A percentile compares a stretch with the other conserved stretches of the same genome.
These are phyloP conservation scores for Ophion ventricosus DNA, from an alignment of 2,888 invertebrate genomes.

Conservation along the genomic window DNA sequence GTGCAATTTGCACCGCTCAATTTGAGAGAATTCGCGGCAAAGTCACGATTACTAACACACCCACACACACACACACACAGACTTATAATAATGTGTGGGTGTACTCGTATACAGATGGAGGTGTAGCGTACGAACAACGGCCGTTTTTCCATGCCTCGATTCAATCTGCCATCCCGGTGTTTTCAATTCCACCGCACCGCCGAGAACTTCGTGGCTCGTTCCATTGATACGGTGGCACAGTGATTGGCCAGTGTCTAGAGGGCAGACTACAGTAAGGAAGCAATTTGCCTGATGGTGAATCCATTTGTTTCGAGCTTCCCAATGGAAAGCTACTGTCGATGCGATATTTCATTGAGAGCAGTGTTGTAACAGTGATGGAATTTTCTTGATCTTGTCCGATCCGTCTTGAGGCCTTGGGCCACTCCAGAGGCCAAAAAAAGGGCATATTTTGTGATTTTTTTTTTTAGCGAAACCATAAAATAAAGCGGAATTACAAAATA, in stretches of 20 bases:
- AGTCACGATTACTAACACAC: constrained; percentile 49
- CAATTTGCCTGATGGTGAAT: background rate
- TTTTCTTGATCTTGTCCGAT: no score
- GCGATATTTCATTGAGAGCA: no score
- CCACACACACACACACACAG: background rate
- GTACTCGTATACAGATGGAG: background rate
- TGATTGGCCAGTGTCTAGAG: constrained; percentile 23
- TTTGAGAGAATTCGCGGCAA: constrained; percentile 74
- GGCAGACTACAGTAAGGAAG: background rate
- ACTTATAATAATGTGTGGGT: constrained; percentile 1
- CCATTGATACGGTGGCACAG: background rate
- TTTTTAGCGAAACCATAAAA: no score
- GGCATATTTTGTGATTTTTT: no score
- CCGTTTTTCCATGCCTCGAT: constrained; percentile 42
- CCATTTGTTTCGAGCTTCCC: background rate
- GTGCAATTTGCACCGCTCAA: constrained; percentile 78
- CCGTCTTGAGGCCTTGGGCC: no score
- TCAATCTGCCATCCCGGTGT: constrained; percentile 57
- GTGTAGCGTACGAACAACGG: constrained; percentile 41
- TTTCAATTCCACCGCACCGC: constrained; percentile 65
- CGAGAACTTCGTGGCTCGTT: constrained; percentile 25
- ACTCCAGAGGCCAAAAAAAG: no score
- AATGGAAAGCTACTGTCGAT: no score
- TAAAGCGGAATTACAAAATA: no score
- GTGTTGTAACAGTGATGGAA: no score